phyloP scores from a whole-genome alignment of 2,888 invertebrate species.

The Tiphia femorata region DNA sequence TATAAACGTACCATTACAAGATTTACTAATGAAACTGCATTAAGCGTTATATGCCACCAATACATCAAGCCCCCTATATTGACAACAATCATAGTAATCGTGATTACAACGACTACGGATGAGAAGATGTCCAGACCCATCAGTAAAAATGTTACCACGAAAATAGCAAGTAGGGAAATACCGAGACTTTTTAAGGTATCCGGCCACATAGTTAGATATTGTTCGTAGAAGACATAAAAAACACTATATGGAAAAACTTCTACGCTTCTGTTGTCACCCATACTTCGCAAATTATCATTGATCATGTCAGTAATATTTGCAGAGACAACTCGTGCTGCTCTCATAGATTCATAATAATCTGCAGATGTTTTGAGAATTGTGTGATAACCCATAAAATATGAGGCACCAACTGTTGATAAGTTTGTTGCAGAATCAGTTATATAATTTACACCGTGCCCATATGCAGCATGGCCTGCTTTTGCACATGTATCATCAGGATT shows the following conservation, averaged over 20 bases:
- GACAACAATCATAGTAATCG: constrained; percentile 93
- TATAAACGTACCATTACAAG: constrained; percentile 82
- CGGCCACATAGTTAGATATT: constrained; percentile 95
- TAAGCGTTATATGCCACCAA: constrained; percentile 95
- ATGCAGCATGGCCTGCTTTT: constrained; percentile 90
- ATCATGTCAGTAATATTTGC: constrained; percentile 86
- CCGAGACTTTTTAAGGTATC: constrained; percentile 90
- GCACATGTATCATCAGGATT: constrained; percentile 82
- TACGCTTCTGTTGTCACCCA: constrained; percentile 70
- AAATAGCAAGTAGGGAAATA: constrained; percentile 92
- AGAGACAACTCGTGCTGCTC: constrained; percentile 84
- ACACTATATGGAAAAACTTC: constrained; percentile 92
- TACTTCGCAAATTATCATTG: constrained; percentile 72
- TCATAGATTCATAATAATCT: constrained; percentile 91
- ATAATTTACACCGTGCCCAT: constrained; percentile 80
- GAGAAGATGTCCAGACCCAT: constrained; percentile 96
- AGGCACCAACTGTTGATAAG: constrained; percentile 76
- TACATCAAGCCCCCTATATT: constrained; percentile 97
- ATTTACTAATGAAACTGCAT: constrained; percentile 97
- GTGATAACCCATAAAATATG: constrained; percentile 96
- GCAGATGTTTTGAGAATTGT: constrained; percentile 88
- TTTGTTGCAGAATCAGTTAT: constrained; percentile 62
- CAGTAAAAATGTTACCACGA: constrained; percentile 90
- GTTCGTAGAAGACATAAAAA: constrained; percentile 99
- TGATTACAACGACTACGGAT: constrained; percentile 88